These are phyloP conservation scores for Tenebrosternarchus preto DNA, from an alignment of 2,113 vertebrate species.

Conservation along the genomic window DNA sequence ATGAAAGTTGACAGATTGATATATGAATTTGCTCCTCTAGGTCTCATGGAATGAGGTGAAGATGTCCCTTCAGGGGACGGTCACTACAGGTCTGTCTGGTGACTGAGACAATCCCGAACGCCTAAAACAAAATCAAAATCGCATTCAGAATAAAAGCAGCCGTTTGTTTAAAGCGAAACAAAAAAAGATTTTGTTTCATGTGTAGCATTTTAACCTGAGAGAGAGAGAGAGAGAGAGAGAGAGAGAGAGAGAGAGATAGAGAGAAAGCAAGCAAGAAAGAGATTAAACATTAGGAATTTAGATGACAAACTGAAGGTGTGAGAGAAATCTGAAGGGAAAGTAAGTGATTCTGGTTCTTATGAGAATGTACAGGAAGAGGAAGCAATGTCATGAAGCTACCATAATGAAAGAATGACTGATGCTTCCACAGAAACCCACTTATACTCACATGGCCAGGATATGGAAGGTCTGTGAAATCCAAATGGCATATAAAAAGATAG, in stretches of 20 bases:
- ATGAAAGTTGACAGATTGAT: conserved; percentile 22
- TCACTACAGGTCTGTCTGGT: background rate
- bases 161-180: background rate
- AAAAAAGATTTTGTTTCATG: background rate
- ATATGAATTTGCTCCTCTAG: background rate
- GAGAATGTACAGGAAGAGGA: conserved; percentile 8
- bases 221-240: background rate
- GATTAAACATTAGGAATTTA: conserved; percentile 10
- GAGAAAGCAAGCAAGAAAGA: background rate
- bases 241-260: background rate
- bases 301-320: conserved; percentile 9
- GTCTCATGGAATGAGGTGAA: background rate
- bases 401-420: background rate
- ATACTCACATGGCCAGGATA: background rate
- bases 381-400: background rate
- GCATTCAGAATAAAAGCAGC: background rate
- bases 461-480: background rate
- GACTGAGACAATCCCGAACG: background rate
- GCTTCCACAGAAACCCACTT: background rate
- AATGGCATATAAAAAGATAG: background rate
- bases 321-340: background rate
- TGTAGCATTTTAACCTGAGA: background rate
- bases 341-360: background rate
- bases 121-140: conserved; percentile 4
- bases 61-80: background rate